phyloP scores from a whole-genome alignment of 2,797 vertebrate species.

The Botia kubotai region DNA sequence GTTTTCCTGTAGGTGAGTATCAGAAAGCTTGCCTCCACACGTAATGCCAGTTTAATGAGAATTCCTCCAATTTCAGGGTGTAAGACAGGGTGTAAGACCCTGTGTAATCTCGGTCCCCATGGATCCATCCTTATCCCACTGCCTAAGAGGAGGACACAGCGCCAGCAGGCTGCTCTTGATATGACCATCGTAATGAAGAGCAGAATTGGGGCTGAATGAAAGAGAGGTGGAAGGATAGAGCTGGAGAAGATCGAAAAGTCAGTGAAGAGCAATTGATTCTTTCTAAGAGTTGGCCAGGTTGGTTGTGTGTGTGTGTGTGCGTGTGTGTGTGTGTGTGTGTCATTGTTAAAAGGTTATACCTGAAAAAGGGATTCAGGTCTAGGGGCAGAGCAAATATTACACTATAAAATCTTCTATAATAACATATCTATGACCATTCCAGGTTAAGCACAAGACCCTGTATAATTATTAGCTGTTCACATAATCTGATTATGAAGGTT shows the following conservation, averaged over 20 bases:
- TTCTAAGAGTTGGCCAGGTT: not conserved
- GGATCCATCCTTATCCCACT: conserved; percentile 11
- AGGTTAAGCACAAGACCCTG: too few species aligned
- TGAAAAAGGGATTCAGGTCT: conserved; percentile 6
- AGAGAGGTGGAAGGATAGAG: conserved; percentile 15
- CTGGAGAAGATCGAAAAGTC: conserved; percentile 9
- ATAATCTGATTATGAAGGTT: too few species aligned
- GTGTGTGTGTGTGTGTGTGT: not conserved
- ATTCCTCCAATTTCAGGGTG: conserved; percentile 14
- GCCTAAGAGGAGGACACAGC: conserved; percentile 5
- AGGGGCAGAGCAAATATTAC: conserved; percentile 10
- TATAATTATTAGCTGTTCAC: too few species aligned
- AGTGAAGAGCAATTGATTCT: conserved; percentile 35
- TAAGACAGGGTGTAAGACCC: conserved; percentile 20
- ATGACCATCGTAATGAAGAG: conserved; percentile 33
- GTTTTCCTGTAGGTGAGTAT: conserved; percentile 2
- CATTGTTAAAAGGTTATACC: conserved; percentile 15
- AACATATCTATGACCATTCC: not conserved
- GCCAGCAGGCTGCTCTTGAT: not conserved
- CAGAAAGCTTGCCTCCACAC: conserved; percentile 19
- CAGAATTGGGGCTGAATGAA: conserved; percentile 37
- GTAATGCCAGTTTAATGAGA: conserved; percentile 53
- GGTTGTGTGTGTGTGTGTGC: not conserved
- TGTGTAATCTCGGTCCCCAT: conserved; percentile 24
- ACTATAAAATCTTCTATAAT: not conserved